Evolutionary conservation across 2,888 invertebrate species (phyloP).

Genomic region (Anoplius nigerrimus): DNA sequence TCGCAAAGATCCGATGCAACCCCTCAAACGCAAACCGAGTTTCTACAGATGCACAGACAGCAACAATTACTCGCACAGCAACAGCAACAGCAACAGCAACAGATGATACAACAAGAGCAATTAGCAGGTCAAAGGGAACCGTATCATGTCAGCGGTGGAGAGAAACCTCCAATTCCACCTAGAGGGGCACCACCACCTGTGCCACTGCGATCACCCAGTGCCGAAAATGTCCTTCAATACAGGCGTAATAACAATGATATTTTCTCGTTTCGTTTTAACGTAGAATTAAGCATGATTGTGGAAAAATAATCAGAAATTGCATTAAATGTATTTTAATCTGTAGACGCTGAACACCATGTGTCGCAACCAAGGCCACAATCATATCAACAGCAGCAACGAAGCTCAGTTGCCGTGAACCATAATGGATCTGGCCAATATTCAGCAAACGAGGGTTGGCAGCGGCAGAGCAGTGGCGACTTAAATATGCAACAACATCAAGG

Average conservation of each 20-base stretch:
- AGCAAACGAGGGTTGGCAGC: constrained; percentile 67
- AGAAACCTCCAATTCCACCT: constrained; percentile 79
- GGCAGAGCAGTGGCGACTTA: constrained; percentile 65
- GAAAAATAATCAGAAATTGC: not conserved
- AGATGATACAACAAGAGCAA: constrained; percentile 64
- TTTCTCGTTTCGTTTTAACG: no score
- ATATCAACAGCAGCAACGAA: constrained; percentile 68
- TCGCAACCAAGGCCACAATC: constrained; percentile 67
- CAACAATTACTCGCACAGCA: constrained; percentile 68
- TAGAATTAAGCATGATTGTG: no score
- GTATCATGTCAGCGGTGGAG: constrained; percentile 63
- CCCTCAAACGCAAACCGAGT: constrained; percentile 77
- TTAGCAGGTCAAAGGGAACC: constrained; percentile 58
- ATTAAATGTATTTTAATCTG: not conserved
- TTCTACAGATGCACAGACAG: constrained; percentile 76
- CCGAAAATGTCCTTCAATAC: constrained; percentile 68
- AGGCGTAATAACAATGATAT: constrained; percentile 70
- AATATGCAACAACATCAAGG: constrained; percentile 65
- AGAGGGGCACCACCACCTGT: constrained; percentile 79
- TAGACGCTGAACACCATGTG: constrained; percentile 65
- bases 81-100: constrained; percentile 70
- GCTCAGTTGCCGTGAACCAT: constrained; percentile 63
- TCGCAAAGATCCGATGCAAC: constrained; percentile 51
- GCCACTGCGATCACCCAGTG: constrained; percentile 74
- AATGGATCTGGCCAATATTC: constrained; percentile 71